Evolutionary conservation across 2,888 invertebrate species (phyloP), one percentile per base, ranked within the genome.

Genomic region (Drosophila monieri): DNA sequence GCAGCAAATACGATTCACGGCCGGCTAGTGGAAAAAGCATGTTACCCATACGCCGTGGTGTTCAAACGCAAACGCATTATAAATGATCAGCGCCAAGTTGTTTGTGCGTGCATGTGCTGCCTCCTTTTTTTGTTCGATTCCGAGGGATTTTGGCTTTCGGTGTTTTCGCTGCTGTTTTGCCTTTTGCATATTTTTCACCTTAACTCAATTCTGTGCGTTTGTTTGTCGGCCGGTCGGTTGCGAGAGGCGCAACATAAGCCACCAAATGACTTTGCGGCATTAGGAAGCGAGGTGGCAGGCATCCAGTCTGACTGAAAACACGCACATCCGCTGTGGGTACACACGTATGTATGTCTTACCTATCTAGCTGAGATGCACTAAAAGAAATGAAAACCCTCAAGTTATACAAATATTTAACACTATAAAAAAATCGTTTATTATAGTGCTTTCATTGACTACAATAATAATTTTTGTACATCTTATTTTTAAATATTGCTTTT

Each of bases 181-280:
- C 66, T 53, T 59, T 66, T 74, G 68, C 74, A 69, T 69, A 53
- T 73, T 67, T 68, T 85, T 58, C 55, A 66, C 71, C 68, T 74
- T 48, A 57, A 57, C 57, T 73, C 52, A 64, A 32, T 57, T 23
- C 57, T 48, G 55, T 56, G 64, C 51, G 46, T 30, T 51, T 32
- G 48, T 59, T 69, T 55, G 46, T 21, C 48, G 27, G 48, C 47
- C 27, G 44, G 59, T 44, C 48, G 55, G 52, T 46, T 48, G 37
- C 32, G 51, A 66, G 69, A 57, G 73, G 64, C 67, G 62, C 57
- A 74, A 61, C 71, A 62, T 76, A 79, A 88, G 85, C 85, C 85
- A 71, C 74, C 80, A 86, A 85, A 85, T 84, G 85, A 86, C 85
- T 85, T 85, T 85, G 88, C 69, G 87, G 85, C 88, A 78, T 77